These are phyloP conservation scores for Hydropotes inermis DNA, from an alignment of 2,113 vertebrate genomes.

Conservation along the genomic window DNA sequence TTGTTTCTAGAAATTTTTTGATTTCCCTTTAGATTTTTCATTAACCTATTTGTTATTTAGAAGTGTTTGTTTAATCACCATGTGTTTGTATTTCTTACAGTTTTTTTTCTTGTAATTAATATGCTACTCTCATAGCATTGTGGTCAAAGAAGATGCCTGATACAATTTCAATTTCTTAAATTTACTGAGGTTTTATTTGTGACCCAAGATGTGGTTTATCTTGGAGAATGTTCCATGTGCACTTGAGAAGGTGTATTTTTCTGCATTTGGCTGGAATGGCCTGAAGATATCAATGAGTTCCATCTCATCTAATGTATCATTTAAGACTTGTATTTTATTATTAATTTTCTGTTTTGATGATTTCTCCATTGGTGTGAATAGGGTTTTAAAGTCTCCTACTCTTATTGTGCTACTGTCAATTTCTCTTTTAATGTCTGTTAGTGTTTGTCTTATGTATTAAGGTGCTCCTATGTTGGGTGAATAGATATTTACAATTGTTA, in stretches of 20 bases:
- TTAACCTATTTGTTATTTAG: not conserved
- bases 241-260: not conserved
- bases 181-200: not conserved
- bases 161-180: not conserved
- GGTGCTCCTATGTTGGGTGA: not conserved
- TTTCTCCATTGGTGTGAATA: not conserved
- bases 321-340: not conserved
- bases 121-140: not conserved
- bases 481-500: not conserved
- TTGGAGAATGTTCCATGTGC: not conserved
- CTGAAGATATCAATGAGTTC: not conserved
- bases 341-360: not conserved
- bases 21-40: not conserved
- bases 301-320: not conserved
- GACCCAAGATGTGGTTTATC: not conserved
- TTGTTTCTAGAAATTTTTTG: not conserved
- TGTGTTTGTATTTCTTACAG: not conserved
- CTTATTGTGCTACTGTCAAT: not conserved
- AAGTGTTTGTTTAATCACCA: not conserved
- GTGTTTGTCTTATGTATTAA: not conserved
- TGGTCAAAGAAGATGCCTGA: not conserved
- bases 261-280: not conserved
- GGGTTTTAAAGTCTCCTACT: not conserved
- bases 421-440: not conserved
- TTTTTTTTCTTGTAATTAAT: not conserved